Evolutionary conservation across 2,113 vertebrate genomes (phyloP).

Genomic region (Muntiacus muntjak): DNA sequence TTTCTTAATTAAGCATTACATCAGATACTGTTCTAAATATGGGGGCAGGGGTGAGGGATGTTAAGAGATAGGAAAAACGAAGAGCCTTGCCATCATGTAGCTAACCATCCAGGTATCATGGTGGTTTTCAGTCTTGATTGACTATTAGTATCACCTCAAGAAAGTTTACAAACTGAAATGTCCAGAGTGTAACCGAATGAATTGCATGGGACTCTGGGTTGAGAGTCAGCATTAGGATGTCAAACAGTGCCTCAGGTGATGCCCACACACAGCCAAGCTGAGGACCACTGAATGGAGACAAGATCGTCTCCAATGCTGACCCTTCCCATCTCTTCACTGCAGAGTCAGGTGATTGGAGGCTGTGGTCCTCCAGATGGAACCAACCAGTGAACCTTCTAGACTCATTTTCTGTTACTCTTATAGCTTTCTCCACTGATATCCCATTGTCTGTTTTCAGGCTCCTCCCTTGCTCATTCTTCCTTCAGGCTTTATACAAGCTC

Average conservation of each 20-base stretch:
- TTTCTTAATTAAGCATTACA: background rate
- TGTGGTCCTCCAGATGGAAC: background rate
- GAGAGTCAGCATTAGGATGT: background rate
- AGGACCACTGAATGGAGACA: background rate
- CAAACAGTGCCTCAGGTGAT: accelerated
- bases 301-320: accelerated
- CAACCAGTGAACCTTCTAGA: background rate
- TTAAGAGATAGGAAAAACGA: background rate
- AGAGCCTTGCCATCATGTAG: background rate
- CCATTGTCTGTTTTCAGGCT: background rate
- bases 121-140: background rate
- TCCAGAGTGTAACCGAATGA: background rate
- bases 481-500: background rate
- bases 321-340: too few species aligned
- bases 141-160: background rate
- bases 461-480: background rate
- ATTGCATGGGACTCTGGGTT: background rate
- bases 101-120: background rate
- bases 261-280: background rate
- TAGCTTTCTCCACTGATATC: too few species aligned
- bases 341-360: background rate
- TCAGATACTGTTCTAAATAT: background rate
- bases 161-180: background rate
- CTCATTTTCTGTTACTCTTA: background rate
- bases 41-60: background rate